These are phyloP conservation scores for Heliothis subflexa DNA, from an alignment of 1,140 invertebrate genomes.

Conservation along the genomic window DNA sequence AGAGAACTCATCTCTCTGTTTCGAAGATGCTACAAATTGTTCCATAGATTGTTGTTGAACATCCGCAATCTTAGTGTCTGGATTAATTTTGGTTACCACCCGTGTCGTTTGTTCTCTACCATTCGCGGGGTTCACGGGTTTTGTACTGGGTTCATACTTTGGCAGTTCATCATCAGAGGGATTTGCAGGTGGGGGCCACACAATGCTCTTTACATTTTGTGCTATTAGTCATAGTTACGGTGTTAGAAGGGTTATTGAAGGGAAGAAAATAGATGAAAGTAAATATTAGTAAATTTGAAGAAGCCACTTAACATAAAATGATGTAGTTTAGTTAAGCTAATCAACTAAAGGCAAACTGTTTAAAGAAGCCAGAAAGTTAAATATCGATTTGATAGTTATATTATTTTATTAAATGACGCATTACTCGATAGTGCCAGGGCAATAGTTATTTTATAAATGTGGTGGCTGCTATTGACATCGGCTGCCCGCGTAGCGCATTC, in stretches of 20 bases:
- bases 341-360: constrained; percentile 50
- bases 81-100: constrained; percentile 49
- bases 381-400: constrained; percentile 51
- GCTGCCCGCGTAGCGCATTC: constrained; percentile 71
- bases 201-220: constrained; percentile 87
- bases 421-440: constrained; percentile 63
- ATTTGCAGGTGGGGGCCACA: constrained; percentile 88
- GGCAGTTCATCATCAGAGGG: constrained; percentile 80
- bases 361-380: constrained; percentile 64
- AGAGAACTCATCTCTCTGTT: constrained; percentile 67
- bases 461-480: constrained; percentile 60
- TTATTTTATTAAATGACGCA: constrained; percentile 55
- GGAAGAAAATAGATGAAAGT: constrained; percentile 77
- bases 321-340: constrained; percentile 42
- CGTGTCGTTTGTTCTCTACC: constrained; percentile 33
- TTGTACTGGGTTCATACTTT: constrained; percentile 56
- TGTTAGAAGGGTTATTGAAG: constrained; percentile 64
- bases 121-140: not conserved
- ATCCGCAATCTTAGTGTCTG: constrained; percentile 49
- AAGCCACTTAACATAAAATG: constrained; percentile 56
- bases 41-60: constrained; percentile 58
- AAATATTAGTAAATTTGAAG: constrained; percentile 73
- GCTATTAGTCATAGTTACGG: constrained; percentile 74
- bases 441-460: constrained; percentile 67
- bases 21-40: constrained; percentile 61